Evolutionary conservation across 2,888 invertebrate genomes (phyloP).

Genomic region (Nephrotoma guestfalica): DNA sequence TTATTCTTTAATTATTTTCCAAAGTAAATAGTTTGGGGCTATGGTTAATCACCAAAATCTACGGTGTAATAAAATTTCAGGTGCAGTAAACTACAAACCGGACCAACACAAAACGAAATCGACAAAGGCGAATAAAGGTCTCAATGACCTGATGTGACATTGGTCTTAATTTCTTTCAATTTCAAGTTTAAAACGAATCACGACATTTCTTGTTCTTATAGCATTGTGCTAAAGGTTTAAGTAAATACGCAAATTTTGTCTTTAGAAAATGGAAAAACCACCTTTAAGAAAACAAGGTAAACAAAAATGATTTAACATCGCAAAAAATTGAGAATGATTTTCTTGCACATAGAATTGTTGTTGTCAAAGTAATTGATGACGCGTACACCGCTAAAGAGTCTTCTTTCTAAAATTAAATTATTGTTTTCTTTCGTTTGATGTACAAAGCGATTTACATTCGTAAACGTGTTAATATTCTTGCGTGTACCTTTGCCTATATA

Average conservation of each 20-base stretch:
- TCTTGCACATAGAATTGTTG: background rate
- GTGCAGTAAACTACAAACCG: too few species aligned
- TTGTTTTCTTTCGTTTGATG: background rate
- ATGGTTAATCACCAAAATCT: too few species aligned
- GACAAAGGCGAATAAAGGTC: background rate
- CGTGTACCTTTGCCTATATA: background rate
- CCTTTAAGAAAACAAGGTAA: background rate
- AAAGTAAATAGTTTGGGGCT: too few species aligned
- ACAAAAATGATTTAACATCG: background rate
- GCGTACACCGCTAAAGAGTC: background rate
- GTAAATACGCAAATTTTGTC: background rate
- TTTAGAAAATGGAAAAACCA: background rate
- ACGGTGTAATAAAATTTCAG: too few species aligned
- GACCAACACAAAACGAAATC: background rate
- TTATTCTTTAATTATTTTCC: too few species aligned
- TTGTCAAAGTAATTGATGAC: background rate
- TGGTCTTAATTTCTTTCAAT: background rate
- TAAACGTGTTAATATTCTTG: background rate
- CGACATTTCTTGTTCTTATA: background rate
- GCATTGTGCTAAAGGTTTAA: background rate
- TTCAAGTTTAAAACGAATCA: background rate
- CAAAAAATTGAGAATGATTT: background rate
- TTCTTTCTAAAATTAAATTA: background rate
- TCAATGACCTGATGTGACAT: background rate
- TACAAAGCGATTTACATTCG: background rate